Evolutionary conservation across 1,140 invertebrate species (phyloP), one percentile per base, ranked within the genome.

Genomic region (Schlechtendalia chinensis): DNA sequence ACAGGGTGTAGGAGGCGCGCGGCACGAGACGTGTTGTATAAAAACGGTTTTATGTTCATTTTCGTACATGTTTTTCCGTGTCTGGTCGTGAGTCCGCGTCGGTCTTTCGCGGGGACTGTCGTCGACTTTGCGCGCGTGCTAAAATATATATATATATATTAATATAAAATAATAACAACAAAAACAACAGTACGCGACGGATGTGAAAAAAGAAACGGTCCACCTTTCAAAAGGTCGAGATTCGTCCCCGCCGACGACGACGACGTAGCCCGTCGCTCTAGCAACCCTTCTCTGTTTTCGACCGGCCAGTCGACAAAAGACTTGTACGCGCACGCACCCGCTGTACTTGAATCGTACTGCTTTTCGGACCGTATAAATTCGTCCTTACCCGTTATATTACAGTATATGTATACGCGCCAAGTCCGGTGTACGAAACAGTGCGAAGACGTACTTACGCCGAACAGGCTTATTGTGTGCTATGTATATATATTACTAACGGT

Each of bases 171-270:
- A 39, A 39, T 39, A 39, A 39, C 8, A 39, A 39, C 32, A 8
- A 39, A 4, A 4, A 39, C 32, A 8, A 8, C 32, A 8, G 8
- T 39, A 39, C 29, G 47, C 47, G 22, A 50, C 71, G 27, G 71
- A 74, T 74, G 71, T 56, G 50, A 32, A 56, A 74, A 74, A 74
- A 54, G 56, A 74, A 74, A 74, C 71, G 1, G 53, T 74, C 50
- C 54, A 56, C 53, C 71, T 56, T 50, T 74, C 71, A 56, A 58
- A n/a, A 74, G 71, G 71, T 74, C 27, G 71, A 53, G 53, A 53
- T 74, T 74, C 29, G 11, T 32, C 16, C 16, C 29, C 47, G 5
- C 14, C 59, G 3, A 39, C 32, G 8, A 39, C 32, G 32, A 39
- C 32, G 32, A 39, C 32, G 11, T 14, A 29, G 19, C 61, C 6